phyloP scores from a whole-genome alignment of 2,113 vertebrate genomes.

The Cyrtonyx montezumae region DNA sequence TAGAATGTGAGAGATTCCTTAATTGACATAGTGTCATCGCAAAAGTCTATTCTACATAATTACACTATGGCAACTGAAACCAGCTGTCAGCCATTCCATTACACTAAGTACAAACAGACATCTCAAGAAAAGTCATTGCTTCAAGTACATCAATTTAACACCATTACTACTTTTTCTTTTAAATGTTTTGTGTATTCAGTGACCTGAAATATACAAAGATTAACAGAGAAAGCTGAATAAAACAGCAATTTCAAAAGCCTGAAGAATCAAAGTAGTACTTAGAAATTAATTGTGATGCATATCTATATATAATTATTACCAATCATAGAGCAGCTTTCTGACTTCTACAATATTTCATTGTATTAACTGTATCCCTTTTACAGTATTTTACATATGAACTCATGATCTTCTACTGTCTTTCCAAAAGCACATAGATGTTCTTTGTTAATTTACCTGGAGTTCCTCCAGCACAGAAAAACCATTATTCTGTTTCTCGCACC shows the following conservation, averaged over 20 bases:
- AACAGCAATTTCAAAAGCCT: slow-evolving; percentile 34
- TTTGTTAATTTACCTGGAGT: slow-evolving; percentile 40
- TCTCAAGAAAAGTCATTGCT: slow-evolving; percentile 64
- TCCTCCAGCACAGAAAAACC: neutral
- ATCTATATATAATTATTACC: slow-evolving; percentile 47
- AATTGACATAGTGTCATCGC: slow-evolving; percentile 69
- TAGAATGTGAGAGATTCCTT: slow-evolving; percentile 70
- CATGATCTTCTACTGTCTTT: neutral
- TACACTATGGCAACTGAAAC: slow-evolving; percentile 70
- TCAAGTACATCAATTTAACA: slow-evolving; percentile 64
- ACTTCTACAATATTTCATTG: slow-evolving; percentile 11
- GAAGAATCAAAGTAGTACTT: slow-evolving; percentile 26
- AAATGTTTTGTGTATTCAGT: slow-evolving; percentile 36
- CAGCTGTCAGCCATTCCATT: slow-evolving; percentile 74
- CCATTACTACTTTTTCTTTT: slow-evolving; percentile 46
- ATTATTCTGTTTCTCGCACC: slow-evolving; percentile 34
- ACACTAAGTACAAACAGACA: slow-evolving; percentile 67
- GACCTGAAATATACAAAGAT: slow-evolving; percentile 54
- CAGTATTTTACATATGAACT: slow-evolving; percentile 50
- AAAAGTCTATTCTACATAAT: slow-evolving; percentile 67
- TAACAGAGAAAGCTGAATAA: slow-evolving; percentile 48
- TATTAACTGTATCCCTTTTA: slow-evolving; percentile 18
- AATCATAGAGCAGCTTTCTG: slow-evolving; percentile 12
- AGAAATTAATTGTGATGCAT: slow-evolving; percentile 43
- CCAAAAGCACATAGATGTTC: slow-evolving; percentile 8